These are phyloP conservation scores for Xanthostigma xanthostigma DNA, from an alignment of 2,888 invertebrate genomes.

Conservation along the genomic window DNA sequence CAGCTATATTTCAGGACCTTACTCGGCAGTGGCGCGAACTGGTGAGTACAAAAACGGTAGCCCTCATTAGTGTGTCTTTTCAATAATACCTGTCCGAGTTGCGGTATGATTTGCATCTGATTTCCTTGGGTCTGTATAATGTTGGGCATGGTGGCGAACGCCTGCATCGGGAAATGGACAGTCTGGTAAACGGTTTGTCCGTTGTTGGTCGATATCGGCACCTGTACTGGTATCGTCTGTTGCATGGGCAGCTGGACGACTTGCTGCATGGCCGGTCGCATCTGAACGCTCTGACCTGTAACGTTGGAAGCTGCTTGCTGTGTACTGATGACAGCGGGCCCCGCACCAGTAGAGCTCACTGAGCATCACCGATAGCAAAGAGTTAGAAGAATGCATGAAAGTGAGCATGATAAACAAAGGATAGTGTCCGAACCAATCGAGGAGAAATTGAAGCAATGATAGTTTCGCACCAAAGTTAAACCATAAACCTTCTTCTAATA, in stretches of 20 bases:
- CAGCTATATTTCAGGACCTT: too few species aligned
- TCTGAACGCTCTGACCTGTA: constrained; percentile 53
- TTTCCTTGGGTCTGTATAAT: constrained; percentile 32
- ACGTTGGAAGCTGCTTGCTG: background rate
- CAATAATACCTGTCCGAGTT: constrained; percentile 43
- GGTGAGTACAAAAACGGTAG: too few species aligned
- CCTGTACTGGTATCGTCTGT: constrained; percentile 79
- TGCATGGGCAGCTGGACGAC: constrained; percentile 51
- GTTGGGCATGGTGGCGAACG: constrained; percentile 48
- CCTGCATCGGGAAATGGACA: constrained; percentile 83
- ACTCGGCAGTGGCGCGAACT: too few species aligned
- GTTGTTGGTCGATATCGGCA: constrained; percentile 66
- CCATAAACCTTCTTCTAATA: too few species aligned
- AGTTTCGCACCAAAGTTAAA: too few species aligned
- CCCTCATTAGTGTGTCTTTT: background rate
- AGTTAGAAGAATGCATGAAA: too few species aligned
- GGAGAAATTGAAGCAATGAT: too few species aligned
- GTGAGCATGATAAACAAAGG: too few species aligned
- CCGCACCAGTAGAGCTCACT: too few species aligned
- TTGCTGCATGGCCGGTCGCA: constrained; percentile 40
- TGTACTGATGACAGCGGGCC: too few species aligned
- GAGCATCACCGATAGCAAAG: too few species aligned
- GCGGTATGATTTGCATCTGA: constrained; percentile 67
- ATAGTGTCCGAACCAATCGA: too few species aligned
- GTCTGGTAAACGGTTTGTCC: constrained; percentile 94